Evolutionary conservation across 2,888 invertebrate species (phyloP).

Genomic region (Eupithecia subumbrata): DNA sequence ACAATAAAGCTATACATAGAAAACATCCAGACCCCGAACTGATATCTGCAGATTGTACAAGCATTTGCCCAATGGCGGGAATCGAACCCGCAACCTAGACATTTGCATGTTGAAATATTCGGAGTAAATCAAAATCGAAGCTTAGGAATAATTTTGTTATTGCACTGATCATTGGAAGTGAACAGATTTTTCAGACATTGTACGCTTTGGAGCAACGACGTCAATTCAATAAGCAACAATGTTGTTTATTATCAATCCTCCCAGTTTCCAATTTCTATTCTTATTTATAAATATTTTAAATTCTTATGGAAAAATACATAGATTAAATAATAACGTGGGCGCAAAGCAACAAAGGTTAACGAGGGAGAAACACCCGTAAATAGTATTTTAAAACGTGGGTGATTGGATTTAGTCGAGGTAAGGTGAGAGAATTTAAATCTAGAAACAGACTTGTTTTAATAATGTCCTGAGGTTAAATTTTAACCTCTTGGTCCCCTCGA

Average conservation of each 20-base stretch:
- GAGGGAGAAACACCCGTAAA: neutral
- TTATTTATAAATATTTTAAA: neutral
- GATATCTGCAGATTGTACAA: neutral
- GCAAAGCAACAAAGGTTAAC: neutral
- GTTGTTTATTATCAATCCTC: neutral
- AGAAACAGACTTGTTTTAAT: neutral
- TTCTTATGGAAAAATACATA: neutral
- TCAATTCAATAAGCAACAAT: neutral
- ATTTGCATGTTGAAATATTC: neutral
- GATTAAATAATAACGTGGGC: neutral
- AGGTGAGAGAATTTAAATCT: neutral
- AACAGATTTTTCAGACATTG: too few species aligned
- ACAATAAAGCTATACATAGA: neutral
- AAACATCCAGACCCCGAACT: neutral
- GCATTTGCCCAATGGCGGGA: neutral
- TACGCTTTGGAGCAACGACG: too few species aligned
- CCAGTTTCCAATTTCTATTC: neutral
- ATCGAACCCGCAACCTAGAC: neutral
- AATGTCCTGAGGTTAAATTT: too few species aligned
- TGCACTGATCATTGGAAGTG: neutral
- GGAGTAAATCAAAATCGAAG: neutral
- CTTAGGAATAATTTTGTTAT: neutral
- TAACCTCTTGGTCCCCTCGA: too few species aligned
- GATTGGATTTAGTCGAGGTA: neutral
- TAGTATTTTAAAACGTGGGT: neutral